phyloP scores from a whole-genome alignment of 1,140 invertebrate genomes.

The Papilio xuthus region DNA sequence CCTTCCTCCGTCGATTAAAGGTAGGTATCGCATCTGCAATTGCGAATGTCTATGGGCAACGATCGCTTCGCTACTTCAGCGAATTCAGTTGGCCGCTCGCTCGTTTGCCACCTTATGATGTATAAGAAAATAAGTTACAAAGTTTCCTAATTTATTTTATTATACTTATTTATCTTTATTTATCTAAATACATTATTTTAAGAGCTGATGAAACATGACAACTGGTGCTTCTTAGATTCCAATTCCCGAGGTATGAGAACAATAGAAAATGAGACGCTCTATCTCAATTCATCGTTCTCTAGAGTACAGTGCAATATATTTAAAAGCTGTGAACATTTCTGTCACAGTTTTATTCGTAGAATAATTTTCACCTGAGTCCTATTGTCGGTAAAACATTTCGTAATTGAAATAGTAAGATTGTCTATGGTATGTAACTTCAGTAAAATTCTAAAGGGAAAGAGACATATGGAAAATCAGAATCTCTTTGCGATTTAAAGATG shows the following conservation, averaged over 20 bases:
- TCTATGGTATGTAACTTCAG: background rate
- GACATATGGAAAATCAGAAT: no score
- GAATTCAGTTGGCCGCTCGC: no score
- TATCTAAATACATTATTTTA: conserved; percentile 1
- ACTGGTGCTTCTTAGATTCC: background rate
- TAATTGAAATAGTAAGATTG: background rate
- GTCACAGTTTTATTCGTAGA: conserved; percentile 1
- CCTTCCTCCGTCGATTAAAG: no score
- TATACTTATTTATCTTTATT: no score
- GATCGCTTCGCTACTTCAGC: no score
- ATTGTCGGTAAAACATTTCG: background rate
- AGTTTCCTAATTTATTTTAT: no score
- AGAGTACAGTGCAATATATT: conserved; percentile 20
- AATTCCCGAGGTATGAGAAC: background rate
- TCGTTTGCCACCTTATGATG: no score
- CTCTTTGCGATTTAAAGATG: no score
- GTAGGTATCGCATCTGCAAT: no score
- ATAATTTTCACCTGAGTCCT: background rate
- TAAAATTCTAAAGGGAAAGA: background rate
- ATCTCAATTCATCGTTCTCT: conserved; percentile 2
- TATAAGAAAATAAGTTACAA: no score
- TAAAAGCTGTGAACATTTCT: conserved; percentile 18
- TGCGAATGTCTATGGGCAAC: no score
- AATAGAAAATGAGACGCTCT: conserved; percentile 3
- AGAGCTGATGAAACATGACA: background rate